phyloP scores from a whole-genome alignment of 2,888 invertebrate genomes.

The Netelia melanura region DNA sequence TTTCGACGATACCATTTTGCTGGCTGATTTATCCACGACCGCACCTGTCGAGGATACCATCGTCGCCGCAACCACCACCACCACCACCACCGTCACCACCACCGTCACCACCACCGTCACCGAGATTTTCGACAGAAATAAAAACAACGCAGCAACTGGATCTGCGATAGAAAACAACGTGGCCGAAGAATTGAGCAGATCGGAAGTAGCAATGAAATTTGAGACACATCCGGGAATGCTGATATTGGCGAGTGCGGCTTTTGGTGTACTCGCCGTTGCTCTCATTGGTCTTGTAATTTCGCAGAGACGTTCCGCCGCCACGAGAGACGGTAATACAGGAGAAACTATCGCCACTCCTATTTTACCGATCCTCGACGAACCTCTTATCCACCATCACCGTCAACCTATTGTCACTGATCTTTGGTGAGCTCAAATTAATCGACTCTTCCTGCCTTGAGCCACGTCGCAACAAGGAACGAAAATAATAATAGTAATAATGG shows the following conservation, averaged over 20 bases:
- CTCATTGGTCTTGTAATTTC: constrained; percentile 84
- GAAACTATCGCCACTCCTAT: constrained; percentile 88
- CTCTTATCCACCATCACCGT: constrained; percentile 73
- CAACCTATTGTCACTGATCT: constrained; percentile 85
- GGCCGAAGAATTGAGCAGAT: constrained; percentile 79
- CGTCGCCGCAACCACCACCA: constrained; percentile 19
- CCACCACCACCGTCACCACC: background rate
- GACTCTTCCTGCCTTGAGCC: background rate
- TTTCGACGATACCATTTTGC: constrained; percentile 57
- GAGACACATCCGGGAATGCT: constrained; percentile 87
- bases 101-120: background rate
- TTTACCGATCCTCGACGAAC: constrained; percentile 84
- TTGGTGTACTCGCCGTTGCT: constrained; percentile 86
- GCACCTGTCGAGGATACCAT: constrained; percentile 9
- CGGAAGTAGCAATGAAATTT: constrained; percentile 73
- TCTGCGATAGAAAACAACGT: constrained; percentile 64
- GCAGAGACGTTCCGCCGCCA: constrained; percentile 80
- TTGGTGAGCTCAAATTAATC: constrained; percentile 85
- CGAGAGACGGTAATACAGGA: constrained; percentile 70
- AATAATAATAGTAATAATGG: no score
- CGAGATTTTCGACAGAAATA: background rate
- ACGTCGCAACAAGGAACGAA: background rate
- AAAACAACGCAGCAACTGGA: constrained; percentile 3
- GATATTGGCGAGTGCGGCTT: constrained; percentile 86
- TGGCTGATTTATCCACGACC: constrained; percentile 76